phyloP scores from a whole-genome alignment of 2,113 vertebrate species.

The Pelusios castaneus region DNA sequence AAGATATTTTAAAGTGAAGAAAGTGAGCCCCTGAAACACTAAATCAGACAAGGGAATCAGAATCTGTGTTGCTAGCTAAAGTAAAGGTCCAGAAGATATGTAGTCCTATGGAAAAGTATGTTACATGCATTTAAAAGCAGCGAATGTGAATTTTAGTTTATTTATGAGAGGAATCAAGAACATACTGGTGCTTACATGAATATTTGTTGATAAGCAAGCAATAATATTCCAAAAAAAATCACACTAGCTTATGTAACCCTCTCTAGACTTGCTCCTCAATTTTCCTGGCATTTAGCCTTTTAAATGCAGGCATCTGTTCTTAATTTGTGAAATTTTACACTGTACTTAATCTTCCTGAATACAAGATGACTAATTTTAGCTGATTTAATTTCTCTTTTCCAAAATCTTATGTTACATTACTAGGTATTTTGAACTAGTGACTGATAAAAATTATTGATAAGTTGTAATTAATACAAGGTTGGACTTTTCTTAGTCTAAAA shows the following conservation, averaged over 20 bases:
- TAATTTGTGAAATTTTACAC: neutral
- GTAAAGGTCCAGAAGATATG: neutral
- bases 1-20: neutral
- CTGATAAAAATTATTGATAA: neutral
- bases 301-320: neutral
- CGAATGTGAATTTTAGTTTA: neutral
- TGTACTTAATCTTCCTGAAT: neutral
- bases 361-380: neutral
- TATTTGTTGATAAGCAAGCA: neutral
- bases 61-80: neutral
- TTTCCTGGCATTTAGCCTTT: neutral
- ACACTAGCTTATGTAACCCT: neutral
- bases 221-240: neutral
- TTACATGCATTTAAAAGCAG: neutral
- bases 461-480: neutral
- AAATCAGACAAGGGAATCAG: neutral
- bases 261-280: neutral
- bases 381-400: neutral
- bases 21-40: neutral
- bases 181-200: accelerated
- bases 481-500: neutral
- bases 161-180: neutral
- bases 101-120: neutral
- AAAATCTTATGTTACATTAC: neutral
- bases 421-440: neutral